phyloP scores from a whole-genome alignment of 2,113 vertebrate species.

The Brachyhypopomus gauderio region DNA sequence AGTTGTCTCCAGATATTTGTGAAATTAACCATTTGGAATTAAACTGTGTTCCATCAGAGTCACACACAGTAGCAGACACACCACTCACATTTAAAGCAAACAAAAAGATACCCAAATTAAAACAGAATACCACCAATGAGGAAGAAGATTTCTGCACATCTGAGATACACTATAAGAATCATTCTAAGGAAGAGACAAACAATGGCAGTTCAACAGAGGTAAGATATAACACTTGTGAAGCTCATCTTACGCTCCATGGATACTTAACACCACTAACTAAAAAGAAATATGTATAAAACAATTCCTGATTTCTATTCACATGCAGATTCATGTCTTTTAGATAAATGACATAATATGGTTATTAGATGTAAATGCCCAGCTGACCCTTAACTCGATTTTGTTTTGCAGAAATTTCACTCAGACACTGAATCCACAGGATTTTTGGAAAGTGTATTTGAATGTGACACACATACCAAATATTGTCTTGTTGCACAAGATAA shows the following conservation, averaged over 20 bases:
- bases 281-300: too few species aligned
- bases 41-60: neutral
- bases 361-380: neutral
- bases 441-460: neutral
- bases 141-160: neutral
- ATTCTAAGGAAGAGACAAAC: neutral
- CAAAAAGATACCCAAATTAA: neutral
- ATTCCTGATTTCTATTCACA: too few species aligned
- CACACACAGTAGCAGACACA: neutral
- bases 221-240: neutral
- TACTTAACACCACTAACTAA: neutral
- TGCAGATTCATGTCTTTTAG: neutral
- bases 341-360: neutral
- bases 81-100: neutral
- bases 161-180: neutral
- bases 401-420: slow-evolving; percentile 25
- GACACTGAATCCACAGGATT: neutral
- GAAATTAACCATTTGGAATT: neutral
- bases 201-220: neutral
- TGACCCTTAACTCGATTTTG: neutral
- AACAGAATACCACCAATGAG: neutral
- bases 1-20: neutral
- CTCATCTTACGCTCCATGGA: neutral
- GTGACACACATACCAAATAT: neutral
- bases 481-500: neutral